Evolutionary conservation across 2,113 vertebrate species (phyloP), one percentile per base, ranked within the genome.

Genomic region (Mesitornis unicolor): DNA sequence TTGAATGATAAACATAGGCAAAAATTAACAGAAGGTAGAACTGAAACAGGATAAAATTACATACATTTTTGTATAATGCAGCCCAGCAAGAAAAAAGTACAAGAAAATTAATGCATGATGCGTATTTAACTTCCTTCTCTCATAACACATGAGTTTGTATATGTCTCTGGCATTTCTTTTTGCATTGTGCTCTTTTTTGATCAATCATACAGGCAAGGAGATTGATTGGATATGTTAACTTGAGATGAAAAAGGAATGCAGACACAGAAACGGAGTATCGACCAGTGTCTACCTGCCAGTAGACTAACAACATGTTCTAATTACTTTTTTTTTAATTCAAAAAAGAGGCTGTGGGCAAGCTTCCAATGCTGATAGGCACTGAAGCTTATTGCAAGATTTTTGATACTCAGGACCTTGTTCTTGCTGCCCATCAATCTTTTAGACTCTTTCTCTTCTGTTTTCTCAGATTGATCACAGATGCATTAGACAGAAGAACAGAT

Each of bases 201-300:
- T 95, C 63, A 87, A 91, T 89, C 63, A 80, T 60, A 70, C 18
- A 54, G 25, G 33, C 18, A 81, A 88, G 86, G 40, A 86, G 36
- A 90, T 93, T 57, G 53, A 95, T 96, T 87, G 77, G 42, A 38
- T 91, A 70, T 68, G 63, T 86, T 93, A 94, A 87, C 45, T 67
- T 40, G 16, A 77, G 47, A n/a, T 84, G 42, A 29, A 82, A 50
- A 94, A 40, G 53, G 45, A 73, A 59, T 0, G 3, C 36, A 86
- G 76, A 74, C 35, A 48, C 16, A 92, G 61, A 61, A 93, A 96
- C 50, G 22, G 48, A 75, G 15, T 89, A 96, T 82, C 0, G 31
- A 95, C 26, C 50, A 20, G 29, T 53, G 51, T 73, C 74, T 92
- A 60, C 40, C 21, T 92, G 45, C 45, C 40, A 89, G 42, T 33